Evolutionary conservation across 1,140 invertebrate genomes (phyloP), one percentile per base, ranked within the genome.

Genomic region (Hyles euphorbiae): DNA sequence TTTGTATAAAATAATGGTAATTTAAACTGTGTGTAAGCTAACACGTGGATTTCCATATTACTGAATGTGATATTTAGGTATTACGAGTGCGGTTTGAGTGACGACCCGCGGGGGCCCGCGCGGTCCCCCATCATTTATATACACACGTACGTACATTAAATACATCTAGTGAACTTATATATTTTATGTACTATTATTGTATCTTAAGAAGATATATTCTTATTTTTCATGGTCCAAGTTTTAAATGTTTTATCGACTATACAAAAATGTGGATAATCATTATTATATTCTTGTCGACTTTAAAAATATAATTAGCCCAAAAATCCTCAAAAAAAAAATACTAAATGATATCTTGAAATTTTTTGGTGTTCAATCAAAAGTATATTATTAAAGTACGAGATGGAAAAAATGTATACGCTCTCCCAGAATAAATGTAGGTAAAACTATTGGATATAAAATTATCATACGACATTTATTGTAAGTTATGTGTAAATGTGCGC

Each of bases 221-320:
- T 88, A 88, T 88, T 88, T 88, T 88, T 88, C 85, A 88, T 85
- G 85, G 85, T 88, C 85, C 85, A 88, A 88, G 78, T 88, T 88
- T 88, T 87, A 88, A 87, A 88, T 88, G 85, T 88, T 87, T 88
- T 88, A 88, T 87, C 85, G 83, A 88, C 85, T 88, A 85, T 88
- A 88, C 83, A 88, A 87, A 86, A 85, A 83, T 84, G 83, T 85
- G 76, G 74, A 85, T 87, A 88, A 87, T 78, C 85, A 88, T 84
- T 88, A 88, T 86, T 88, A 88, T 88, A 88, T 87, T 88, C 85
- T 88, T 81, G 81, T 86, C 83, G 53, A 86, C 83, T 87, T 85
- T 86, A 83, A 85, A 68, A 84, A 67, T 75, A 78, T 76, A 76
- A 79, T 77, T 83, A 86, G 70, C 81, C 77, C 74, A 85, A 81